Evolutionary conservation across 1,140 invertebrate species (phyloP), one percentile per base, ranked within the genome.

Genomic region (Listronotus oregonensis): DNA sequence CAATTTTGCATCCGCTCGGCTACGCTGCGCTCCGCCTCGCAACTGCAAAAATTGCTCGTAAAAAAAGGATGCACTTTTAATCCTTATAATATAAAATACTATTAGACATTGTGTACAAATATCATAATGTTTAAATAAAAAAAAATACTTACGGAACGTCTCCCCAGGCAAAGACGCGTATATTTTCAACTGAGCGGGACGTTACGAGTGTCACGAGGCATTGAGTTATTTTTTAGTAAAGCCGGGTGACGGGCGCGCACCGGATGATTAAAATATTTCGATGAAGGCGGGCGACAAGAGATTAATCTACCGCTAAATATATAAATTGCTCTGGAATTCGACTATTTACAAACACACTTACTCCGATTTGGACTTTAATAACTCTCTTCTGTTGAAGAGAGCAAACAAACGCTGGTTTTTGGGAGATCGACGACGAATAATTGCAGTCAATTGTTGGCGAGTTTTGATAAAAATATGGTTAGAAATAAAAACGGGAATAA

Each of bases 271-370:
- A 76, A 74, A 73, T 69, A 69, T 69, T 66, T 69, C 50, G 64
- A 60, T 66, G 71, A 66, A 66, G 64, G 60, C 67, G 66, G 66
- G 63, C 70, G 74, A 75, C 73, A 75, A 67, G 66, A 69, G 73
- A 76, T 76, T 75, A 74, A 76, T 76, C 74, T 76, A 60, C 70
- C 64, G 73, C 74, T 76, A 76, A 76, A 76, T 76, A 76, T 76
- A 76, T 76, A 76, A 75, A 76, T 73, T 73, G 73, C 68, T 66
- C 68, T 71, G 73, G 74, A 73, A 76, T 76, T 74, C 68, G 73
- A 74, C 71, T 75, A 75, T 76, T 76, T 76, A 76, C 74, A 74
- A 74, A 76, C 73, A 74, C 68, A 69, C 68, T 72, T 73, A 68
- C 72, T 56, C 69, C 64, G 55, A 75, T 75, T 75, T 70, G 49